phyloP scores from a whole-genome alignment of 2,113 vertebrate genomes.

The Anolis carolinensis region DNA sequence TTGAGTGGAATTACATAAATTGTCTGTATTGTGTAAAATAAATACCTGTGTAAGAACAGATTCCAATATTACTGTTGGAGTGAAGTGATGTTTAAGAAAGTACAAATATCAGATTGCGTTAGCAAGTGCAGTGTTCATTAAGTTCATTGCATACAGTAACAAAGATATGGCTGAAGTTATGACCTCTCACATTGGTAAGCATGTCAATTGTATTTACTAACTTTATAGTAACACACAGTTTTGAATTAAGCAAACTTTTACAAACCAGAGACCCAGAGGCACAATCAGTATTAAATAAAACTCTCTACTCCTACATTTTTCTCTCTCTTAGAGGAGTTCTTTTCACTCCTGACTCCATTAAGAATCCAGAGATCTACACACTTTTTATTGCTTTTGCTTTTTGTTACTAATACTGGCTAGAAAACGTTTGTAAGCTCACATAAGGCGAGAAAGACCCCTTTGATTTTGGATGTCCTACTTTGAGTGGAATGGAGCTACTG shows the following conservation, averaged over 20 bases:
- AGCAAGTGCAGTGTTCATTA: neutral
- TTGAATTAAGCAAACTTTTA: neutral
- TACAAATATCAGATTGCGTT: neutral
- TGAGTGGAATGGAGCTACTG: neutral
- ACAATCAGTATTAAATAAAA: neutral
- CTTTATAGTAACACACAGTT: neutral
- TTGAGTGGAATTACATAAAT: neutral
- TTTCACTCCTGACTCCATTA: neutral
- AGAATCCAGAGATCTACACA: no score
- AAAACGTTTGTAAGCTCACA: neutral
- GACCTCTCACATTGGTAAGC: no score
- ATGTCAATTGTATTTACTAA: neutral
- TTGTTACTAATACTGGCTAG: neutral
- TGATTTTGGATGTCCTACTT: neutral
- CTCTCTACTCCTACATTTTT: neutral
- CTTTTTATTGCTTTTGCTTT: neutral
- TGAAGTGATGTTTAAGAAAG: neutral
- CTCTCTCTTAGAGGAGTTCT: neutral
- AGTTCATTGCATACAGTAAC: neutral
- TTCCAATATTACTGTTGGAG: neutral
- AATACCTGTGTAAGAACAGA: neutral
- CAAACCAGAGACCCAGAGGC: neutral
- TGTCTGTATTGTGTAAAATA: neutral
- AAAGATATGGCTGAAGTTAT: no score
- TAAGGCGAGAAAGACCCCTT: neutral